Percentiles rank a stretch among this genome's conserved stretches.
Evolutionary conservation across 2,888 invertebrate species (phyloP).

Genomic region (Asteroscopus sphinx): DNA sequence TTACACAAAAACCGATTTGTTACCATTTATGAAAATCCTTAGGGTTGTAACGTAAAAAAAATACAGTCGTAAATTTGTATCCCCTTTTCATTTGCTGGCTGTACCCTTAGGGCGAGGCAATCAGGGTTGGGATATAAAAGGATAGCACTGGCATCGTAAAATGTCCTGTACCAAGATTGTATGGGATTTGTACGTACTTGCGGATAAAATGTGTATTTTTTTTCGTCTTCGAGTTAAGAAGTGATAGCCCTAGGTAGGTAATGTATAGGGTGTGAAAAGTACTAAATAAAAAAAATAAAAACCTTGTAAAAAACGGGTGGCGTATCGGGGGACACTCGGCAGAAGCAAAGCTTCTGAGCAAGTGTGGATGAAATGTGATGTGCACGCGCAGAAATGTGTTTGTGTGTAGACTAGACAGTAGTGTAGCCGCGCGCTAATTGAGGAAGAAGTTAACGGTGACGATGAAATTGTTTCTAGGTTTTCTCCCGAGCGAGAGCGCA

Average conservation of each 20-base stretch:
- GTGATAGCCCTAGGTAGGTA: conserved; percentile 30
- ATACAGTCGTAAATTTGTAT: conserved; percentile 72
- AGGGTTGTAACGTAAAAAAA: conserved; percentile 64
- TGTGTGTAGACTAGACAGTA: too few species aligned
- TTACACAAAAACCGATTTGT: conserved; percentile 61
- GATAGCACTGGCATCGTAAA: conserved; percentile 82
- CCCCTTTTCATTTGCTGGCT: conserved; percentile 70
- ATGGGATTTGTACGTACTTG: conserved; percentile 77
- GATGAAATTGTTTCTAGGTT: too few species aligned
- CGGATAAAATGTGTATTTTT: conserved; percentile 61
- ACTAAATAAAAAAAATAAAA: too few species aligned
- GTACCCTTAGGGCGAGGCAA: conserved; percentile 77
- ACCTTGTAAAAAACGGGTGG: too few species aligned
- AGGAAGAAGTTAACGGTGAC: too few species aligned
- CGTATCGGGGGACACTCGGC: too few species aligned
- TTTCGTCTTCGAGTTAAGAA: conserved; percentile 36
- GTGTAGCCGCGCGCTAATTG: too few species aligned
- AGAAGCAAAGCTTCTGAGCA: too few species aligned
- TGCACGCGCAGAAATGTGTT: too few species aligned
- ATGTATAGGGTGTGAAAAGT: background rate
- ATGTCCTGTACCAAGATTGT: conserved; percentile 82
- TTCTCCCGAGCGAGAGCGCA: too few species aligned
- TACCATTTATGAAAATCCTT: conserved; percentile 67
- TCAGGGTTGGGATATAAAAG: conserved; percentile 85
- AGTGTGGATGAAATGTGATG: too few species aligned